These are phyloP conservation scores for Dicyrtomina minuta DNA, from an alignment of 2,888 invertebrate genomes.

Conservation along the genomic window DNA sequence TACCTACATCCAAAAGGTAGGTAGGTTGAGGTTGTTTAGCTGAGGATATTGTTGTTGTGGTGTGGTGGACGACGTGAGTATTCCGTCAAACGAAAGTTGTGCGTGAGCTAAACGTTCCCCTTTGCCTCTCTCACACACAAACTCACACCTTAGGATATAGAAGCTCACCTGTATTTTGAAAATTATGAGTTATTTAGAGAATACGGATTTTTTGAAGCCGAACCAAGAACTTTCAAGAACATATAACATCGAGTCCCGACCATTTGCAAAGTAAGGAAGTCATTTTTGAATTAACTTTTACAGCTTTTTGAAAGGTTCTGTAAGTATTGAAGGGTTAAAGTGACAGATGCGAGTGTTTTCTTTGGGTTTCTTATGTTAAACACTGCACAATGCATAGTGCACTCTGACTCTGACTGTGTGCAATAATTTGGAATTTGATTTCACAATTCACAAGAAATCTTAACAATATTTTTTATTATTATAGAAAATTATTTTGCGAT, in stretches of 20 bases:
- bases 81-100: constrained; percentile 13
- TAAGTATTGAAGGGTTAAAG: not conserved
- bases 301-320: not conserved
- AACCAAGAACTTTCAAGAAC: constrained; percentile 24
- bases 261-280: constrained; percentile 34
- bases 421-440: too few relatives aligned
- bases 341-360: constrained; percentile 11
- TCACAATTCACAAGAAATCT: not conserved
- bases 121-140: constrained; percentile 7
- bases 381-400: too few relatives aligned
- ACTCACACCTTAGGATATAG: not conserved
- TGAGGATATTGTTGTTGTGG: too few relatives aligned
- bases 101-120: constrained; percentile 6
- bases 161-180: not conserved
- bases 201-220: constrained; percentile 31
- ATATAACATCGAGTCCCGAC: constrained; percentile 27
- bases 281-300: constrained; percentile 6
- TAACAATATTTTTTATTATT: too few relatives aligned
- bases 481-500: too few relatives aligned
- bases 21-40: too few relatives aligned
- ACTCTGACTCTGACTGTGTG: too few relatives aligned
- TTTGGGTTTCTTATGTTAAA: not conserved
- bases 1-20: too few relatives aligned
- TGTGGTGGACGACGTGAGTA: too few relatives aligned
- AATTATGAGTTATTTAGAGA: constrained; percentile 31